phyloP scores from a whole-genome alignment of 2,888 invertebrate genomes.

The Leucophenga montana region DNA sequence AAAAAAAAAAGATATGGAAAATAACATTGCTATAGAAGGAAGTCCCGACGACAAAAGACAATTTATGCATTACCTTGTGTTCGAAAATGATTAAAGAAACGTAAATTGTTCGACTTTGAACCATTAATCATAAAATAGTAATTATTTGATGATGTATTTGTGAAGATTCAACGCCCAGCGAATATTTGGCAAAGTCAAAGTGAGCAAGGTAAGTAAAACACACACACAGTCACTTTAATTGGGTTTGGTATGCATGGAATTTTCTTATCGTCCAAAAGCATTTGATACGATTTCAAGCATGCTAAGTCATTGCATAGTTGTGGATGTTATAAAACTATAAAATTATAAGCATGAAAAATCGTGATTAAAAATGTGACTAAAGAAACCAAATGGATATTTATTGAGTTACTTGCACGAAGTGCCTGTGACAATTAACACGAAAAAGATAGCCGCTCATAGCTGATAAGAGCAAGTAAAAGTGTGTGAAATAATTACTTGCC shows the following conservation, averaged over 20 bases:
- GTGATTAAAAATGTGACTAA: slow-evolving; percentile 12
- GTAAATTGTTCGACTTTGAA: slow-evolving; percentile 51
- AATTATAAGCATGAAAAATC: slow-evolving; percentile 3
- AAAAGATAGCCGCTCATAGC: slow-evolving; percentile 1
- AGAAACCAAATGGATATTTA: background rate
- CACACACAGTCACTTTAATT: slow-evolving; percentile 20
- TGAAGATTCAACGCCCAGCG: too few relatives aligned
- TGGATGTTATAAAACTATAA: background rate
- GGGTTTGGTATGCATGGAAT: slow-evolving; percentile 37
- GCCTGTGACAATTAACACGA: slow-evolving; percentile 33
- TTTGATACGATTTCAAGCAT: slow-evolving; percentile 7
- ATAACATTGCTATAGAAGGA: background rate
- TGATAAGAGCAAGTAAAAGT: too few relatives aligned
- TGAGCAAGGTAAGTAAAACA: slow-evolving; percentile 23
- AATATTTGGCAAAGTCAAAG: too few relatives aligned
- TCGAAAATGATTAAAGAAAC: background rate
- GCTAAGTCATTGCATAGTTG: slow-evolving; percentile 39
- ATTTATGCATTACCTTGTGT: too few relatives aligned
- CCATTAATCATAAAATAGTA: slow-evolving; percentile 51
- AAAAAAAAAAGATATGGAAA: background rate
- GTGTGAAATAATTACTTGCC: background rate
- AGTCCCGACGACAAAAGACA: too few relatives aligned
- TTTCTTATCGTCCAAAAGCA: background rate
- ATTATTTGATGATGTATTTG: background rate
- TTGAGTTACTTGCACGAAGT: slow-evolving; percentile 3